These are phyloP conservation scores for Crambe crambe DNA, from an alignment of 37 sponge, comb jelly and placozoan species.

Conservation along the genomic window DNA sequence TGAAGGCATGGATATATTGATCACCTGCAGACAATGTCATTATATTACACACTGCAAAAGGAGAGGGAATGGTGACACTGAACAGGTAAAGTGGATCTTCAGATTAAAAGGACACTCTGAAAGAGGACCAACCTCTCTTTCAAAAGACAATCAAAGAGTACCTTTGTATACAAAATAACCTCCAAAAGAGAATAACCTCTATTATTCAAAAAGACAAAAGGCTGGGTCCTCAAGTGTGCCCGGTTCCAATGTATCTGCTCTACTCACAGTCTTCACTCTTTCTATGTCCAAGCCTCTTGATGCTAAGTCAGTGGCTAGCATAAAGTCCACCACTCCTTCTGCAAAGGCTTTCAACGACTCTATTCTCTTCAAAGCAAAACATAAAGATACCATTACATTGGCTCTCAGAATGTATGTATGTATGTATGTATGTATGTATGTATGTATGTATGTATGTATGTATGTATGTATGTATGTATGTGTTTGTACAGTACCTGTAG, in stretches of 20 bases:
- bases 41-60: background rate
- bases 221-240: too few species aligned
- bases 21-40: conserved; percentile 20
- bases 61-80: too few species aligned
- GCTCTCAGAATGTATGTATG: conserved; percentile 3
- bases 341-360: conserved; percentile 92
- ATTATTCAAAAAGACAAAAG: background rate
- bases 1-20: conserved; percentile 95
- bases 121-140: too few species aligned
- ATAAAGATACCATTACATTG: background rate
- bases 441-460: conserved; percentile 11
- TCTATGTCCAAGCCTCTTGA: conserved; percentile 95
- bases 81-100: too few species aligned
- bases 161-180: background rate
- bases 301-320: conserved; percentile 97
- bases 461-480: conserved; percentile 3
- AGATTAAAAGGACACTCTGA: too few species aligned
- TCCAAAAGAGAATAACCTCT: background rate
- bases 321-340: conserved; percentile 67
- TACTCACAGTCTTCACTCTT: conserved; percentile 89
- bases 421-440: conserved; percentile 1
- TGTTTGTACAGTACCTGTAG: conserved; percentile 60
- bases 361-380: conserved; percentile 64
- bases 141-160: too few species aligned
- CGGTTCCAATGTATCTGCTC: too few species aligned